Conservation (phyloP, 2,113 vertebrate species). For the Condylura cristata region DNA sequence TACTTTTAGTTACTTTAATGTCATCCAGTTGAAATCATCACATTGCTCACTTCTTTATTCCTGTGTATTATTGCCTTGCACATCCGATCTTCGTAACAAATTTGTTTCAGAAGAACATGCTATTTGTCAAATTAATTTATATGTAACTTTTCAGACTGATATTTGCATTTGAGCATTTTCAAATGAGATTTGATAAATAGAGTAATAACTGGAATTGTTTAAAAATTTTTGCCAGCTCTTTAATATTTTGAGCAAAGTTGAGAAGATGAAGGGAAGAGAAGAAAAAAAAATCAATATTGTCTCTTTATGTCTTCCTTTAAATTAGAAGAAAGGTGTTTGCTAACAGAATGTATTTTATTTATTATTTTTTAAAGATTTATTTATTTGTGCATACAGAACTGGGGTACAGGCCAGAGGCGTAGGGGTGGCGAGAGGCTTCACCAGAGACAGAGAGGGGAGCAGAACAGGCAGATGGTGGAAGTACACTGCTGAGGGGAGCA, state of each 20-base stretch:
- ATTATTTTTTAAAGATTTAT: too few species aligned
- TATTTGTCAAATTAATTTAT: slow-evolving; percentile 7
- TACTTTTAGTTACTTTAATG: neutral
- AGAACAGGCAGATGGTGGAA: too few species aligned
- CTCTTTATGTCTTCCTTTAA: neutral
- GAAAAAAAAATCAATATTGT: neutral
- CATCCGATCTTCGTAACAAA: neutral
- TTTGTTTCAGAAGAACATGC: neutral
- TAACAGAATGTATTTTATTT: neutral
- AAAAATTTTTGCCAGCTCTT: neutral
- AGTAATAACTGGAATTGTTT: neutral
- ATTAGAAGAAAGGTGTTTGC: neutral
- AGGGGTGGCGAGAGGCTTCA: too few species aligned
- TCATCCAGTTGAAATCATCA: neutral
- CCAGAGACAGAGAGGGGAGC: too few species aligned
- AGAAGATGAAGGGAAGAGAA: neutral
- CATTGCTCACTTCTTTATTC: neutral
- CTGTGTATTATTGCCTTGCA: neutral
- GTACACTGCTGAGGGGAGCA: too few species aligned
- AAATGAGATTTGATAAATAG: neutral
- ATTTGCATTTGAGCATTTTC: neutral
- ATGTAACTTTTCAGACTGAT: neutral
- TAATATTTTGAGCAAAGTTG: neutral
- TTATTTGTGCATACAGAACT: too few species aligned
- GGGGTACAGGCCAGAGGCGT: too few species aligned